Conservation (phyloP, 2,888 invertebrate genomes). For the Drosophila buzzatii region DNA sequence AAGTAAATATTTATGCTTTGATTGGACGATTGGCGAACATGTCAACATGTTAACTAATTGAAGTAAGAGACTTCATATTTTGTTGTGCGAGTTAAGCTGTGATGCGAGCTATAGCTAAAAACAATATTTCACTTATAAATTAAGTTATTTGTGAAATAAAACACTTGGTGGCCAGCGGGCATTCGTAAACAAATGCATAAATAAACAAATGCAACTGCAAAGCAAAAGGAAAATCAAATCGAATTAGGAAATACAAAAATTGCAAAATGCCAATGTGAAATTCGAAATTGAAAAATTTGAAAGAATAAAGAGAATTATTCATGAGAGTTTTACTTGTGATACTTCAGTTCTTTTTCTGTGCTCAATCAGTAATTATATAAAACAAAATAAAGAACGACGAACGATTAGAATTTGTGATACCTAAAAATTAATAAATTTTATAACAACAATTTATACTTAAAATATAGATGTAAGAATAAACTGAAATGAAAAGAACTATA, state of each 20-base stretch:
- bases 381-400: neutral
- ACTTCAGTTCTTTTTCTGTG: neutral
- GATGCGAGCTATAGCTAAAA: neutral
- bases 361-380: neutral
- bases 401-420: no score
- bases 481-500: no score
- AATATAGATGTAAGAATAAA: no score
- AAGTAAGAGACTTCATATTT: slow-evolving; percentile 2
- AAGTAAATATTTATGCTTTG: slow-evolving; percentile 39
- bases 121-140: slow-evolving; percentile 12
- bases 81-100: neutral
- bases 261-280: slow-evolving; percentile 14
- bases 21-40: slow-evolving; percentile 47
- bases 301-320: neutral
- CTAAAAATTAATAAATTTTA: no score
- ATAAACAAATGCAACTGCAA: slow-evolving; percentile 41
- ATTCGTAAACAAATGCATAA: slow-evolving; percentile 39
- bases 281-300: neutral
- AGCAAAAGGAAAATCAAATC: slow-evolving; percentile 11
- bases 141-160: slow-evolving; percentile 18
- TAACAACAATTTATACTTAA: no score
- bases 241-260: neutral
- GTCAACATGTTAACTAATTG: slow-evolving; percentile 42
- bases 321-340: neutral
- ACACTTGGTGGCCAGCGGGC: slow-evolving; percentile 17